Base-by-base conservation (phyloP, 2,888 invertebrate genomes). In the Abrostola triplasia region DNA sequence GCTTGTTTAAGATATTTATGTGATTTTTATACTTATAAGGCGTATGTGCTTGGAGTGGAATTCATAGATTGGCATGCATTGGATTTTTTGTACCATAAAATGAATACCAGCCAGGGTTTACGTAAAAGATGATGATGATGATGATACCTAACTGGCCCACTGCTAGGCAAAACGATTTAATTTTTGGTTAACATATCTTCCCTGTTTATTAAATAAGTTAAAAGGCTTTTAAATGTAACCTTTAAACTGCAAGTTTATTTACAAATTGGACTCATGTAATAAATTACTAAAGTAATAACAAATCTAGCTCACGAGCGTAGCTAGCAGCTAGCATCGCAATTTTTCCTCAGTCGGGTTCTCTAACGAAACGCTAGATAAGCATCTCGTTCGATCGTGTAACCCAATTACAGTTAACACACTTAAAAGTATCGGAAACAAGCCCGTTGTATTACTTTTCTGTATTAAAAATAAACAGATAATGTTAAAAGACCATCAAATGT, bases 301-400 rank as follows among this genome's bases (percentile, higher is more conserved):
- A 41, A 40, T 36, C 42, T 52, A 55, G 38, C 55, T 11, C 9
- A 35, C 49, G 12, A 38, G 42, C 49, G 67, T 57, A 24, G 55
- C 7, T 6, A 62, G 57, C 36, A 47, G 40, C 11, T 44, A 73
- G 57, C 38, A 6, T 48, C 5, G 36, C 12, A 4, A 37, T 55
- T 62, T 70, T 67, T 73, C 68, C 62, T 73, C 13, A 47, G 58
- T 61, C 51, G 35, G 40, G 24, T 73, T 72, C 60, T 53, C 44
- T 40, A 44, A 54, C 62, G 36, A 48, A 72, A n/a, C 40, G n/a
- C 4, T 47, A 37, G 49, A 67, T 59, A 54, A 57, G 6, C 12
- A 68, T 65, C 50, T 38, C 41, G 40, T 36, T 64, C 24, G 5
- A 50, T 0, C 36, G 36, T 44, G 36, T n/a, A 47, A 38, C 35